phyloP scores from a whole-genome alignment of 2,888 invertebrate genomes.

The Ctena decussata region DNA sequence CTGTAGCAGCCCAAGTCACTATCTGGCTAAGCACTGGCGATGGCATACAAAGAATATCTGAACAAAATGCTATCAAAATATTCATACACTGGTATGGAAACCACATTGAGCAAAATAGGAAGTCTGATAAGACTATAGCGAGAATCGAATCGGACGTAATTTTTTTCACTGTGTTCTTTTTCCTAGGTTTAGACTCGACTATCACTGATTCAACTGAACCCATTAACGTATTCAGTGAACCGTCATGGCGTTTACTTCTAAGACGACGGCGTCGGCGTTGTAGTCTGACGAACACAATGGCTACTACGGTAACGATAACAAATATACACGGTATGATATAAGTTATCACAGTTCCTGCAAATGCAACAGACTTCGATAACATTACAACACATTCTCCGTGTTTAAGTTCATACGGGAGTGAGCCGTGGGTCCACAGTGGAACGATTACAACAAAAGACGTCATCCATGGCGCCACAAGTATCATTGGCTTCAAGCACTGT shows the following conservation, averaged over 20 bases:
- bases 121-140: conserved; percentile 35
- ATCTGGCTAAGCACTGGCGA: conserved; percentile 47
- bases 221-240: no score
- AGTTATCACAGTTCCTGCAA: conserved; percentile 44
- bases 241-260: neutral
- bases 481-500: conserved; percentile 36
- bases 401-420: conserved; percentile 25
- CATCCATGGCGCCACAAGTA: conserved; percentile 51
- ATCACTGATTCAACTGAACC: neutral
- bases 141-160: neutral
- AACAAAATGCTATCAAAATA: conserved; percentile 44
- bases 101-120: conserved; percentile 49
- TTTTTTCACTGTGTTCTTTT: neutral
- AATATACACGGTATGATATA: conserved; percentile 48
- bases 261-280: neutral
- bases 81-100: conserved; percentile 59
- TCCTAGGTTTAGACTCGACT: neutral
- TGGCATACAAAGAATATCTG: conserved; percentile 35
- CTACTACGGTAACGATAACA: conserved; percentile 36
- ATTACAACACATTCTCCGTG: conserved; percentile 49
- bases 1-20: conserved; percentile 50
- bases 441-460: conserved; percentile 37
- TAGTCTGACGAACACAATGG: conserved; percentile 21
- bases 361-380: conserved; percentile 34
- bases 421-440: conserved; percentile 59